Conservation (phyloP, 1,140 invertebrate species). For the Pantala flavescens region DNA sequence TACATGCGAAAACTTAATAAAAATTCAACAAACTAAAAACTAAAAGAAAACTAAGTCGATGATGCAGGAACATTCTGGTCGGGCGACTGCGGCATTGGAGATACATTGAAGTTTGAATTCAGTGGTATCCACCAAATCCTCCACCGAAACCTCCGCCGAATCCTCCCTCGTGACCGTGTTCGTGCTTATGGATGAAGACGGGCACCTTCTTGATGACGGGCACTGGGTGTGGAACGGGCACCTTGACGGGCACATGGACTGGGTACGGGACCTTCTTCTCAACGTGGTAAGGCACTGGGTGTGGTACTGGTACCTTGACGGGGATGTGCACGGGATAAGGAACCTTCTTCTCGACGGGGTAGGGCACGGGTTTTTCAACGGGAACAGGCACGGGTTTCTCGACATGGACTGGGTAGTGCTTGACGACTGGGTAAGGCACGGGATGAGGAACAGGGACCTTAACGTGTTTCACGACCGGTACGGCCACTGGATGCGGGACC, state of each 20-base stretch:
- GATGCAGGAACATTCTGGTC: too few species aligned
- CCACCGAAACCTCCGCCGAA: background rate
- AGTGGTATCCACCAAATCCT: background rate
- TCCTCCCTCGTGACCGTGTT: background rate
- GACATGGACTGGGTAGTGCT: background rate
- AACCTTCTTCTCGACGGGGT: background rate
- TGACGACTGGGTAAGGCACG: background rate
- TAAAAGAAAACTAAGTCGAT: too few species aligned
- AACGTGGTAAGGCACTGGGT: background rate
- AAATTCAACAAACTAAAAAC: too few species aligned
- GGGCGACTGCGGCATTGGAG: too few species aligned
- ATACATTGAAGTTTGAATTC: too few species aligned
- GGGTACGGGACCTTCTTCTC: conserved; percentile 18
- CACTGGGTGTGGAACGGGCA: conserved; percentile 14
- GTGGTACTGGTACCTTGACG: conserved; percentile 6
- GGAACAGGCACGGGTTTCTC: background rate
- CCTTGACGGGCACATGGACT: conserved; percentile 18
- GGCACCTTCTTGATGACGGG: conserved; percentile 11
- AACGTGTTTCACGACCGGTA: background rate
- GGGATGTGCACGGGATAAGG: background rate
- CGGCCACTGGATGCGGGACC: too few species aligned
- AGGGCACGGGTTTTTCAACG: conserved; percentile 12
- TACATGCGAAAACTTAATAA: too few species aligned
- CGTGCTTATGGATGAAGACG: conserved; percentile 9
- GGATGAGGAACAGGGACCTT: background rate